Conservation (phyloP, 1,140 invertebrate genomes). For the Anastatus disparis region DNA sequence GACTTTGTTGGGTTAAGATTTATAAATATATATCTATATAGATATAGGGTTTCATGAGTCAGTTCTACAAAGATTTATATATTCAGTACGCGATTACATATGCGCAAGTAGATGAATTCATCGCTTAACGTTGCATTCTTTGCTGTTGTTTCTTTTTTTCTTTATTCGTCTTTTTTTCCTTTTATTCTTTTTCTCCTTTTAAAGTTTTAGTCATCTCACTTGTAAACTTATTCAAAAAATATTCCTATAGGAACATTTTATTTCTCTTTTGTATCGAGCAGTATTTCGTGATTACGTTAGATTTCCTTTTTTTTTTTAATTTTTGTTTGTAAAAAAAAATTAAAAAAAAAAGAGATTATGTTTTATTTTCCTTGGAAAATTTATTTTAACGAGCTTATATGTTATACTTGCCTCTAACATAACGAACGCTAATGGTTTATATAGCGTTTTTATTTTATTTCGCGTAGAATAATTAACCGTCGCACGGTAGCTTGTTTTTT, state of each 20-base stretch:
- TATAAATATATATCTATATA: constrained; percentile 10
- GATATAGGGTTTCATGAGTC: constrained; percentile 21
- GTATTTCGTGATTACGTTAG: constrained; percentile 8
- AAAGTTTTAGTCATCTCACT: constrained; percentile 16
- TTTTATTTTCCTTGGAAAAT: background rate
- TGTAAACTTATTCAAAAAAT: background rate
- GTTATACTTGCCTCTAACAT: constrained; percentile 23
- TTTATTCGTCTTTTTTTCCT: too few species aligned
- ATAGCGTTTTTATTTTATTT: constrained; percentile 3
- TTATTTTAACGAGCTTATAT: constrained; percentile 26
- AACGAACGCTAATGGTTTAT: background rate
- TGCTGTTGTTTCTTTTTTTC: constrained; percentile 5
- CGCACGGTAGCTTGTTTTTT: constrained; percentile 16
- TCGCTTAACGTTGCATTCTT: too few species aligned
- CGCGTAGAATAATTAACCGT: constrained; percentile 3
- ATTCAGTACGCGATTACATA: background rate
- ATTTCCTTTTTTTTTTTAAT: background rate
- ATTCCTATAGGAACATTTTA: background rate
- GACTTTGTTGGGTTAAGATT: background rate
- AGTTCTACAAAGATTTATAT: too few species aligned
- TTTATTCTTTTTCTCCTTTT: background rate
- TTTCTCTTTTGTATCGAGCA: background rate
- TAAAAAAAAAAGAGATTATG: too few species aligned
- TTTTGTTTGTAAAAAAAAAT: too few species aligned
- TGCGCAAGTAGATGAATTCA: too few species aligned